Conservation (phyloP, 2,888 invertebrate genomes). For the Phengaris alcon region DNA sequence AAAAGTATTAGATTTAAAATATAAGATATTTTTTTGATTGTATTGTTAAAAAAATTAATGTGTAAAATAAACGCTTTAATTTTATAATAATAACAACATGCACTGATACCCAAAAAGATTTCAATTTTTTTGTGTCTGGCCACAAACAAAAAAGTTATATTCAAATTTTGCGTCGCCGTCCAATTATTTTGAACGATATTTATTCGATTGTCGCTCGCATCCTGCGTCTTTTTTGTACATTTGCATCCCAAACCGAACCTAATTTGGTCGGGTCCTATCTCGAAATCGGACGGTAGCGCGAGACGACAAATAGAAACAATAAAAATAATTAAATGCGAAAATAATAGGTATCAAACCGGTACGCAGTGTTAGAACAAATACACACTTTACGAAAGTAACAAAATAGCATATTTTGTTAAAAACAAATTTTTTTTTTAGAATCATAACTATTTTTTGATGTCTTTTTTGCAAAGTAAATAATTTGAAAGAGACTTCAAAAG, state of each 20-base stretch:
- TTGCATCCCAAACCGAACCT: conserved; percentile 44
- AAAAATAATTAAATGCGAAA: conserved; percentile 77
- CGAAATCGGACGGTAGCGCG: conserved; percentile 72
- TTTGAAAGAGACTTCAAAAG: too few species aligned
- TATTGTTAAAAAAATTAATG: too few species aligned
- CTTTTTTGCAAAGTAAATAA: too few species aligned
- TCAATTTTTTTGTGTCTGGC: background rate
- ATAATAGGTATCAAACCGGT: conserved; percentile 35
- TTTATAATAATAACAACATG: background rate
- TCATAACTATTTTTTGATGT: too few species aligned
- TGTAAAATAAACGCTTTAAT: too few species aligned
- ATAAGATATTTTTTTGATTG: too few species aligned
- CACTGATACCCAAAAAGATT: background rate
- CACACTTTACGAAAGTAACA: background rate
- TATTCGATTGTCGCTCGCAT: conserved; percentile 35
- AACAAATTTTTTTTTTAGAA: too few species aligned
- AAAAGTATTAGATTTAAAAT: too few species aligned
- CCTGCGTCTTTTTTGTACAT: conserved; percentile 52
- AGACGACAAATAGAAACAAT: conserved; percentile 76
- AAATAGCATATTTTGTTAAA: too few species aligned
- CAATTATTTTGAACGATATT: conserved; percentile 29
- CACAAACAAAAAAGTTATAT: conserved; percentile 8
- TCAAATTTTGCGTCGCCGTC: conserved; percentile 16
- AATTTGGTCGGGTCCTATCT: conserved; percentile 72
- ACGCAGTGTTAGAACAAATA: background rate